Evolutionary conservation across 2,797 vertebrate species (phyloP).

Genomic region (Lagodon rhomboides): DNA sequence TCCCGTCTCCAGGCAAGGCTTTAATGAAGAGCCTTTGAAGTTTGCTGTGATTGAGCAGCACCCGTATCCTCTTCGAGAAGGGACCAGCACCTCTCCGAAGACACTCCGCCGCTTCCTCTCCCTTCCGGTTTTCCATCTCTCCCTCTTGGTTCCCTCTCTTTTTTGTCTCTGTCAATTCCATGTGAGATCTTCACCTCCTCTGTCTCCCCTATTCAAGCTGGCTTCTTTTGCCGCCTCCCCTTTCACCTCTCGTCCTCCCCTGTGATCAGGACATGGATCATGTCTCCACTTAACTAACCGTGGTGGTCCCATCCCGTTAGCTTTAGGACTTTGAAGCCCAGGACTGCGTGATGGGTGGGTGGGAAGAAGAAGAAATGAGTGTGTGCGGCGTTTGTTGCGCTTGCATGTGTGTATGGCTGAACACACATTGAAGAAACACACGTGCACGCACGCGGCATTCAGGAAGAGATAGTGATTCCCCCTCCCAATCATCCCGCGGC

Average conservation of each 20-base stretch:
- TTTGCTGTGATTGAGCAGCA: slow-evolving; percentile 73
- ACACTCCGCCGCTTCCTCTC: slow-evolving; percentile 43
- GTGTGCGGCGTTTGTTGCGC: slow-evolving; percentile 4
- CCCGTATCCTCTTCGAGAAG: slow-evolving; percentile 70
- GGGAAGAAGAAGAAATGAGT: slow-evolving; percentile 14
- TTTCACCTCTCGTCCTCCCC: slow-evolving; percentile 37
- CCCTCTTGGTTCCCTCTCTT: slow-evolving; percentile 44
- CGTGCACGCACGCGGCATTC: slow-evolving; percentile 24
- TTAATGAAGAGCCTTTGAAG: slow-evolving; percentile 83
- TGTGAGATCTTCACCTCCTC: slow-evolving; percentile 44
- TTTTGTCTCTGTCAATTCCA: slow-evolving; percentile 57
- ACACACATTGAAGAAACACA: slow-evolving; percentile 32
- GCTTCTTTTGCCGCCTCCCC: slow-evolving; percentile 10
- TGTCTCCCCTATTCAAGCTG: not conserved
- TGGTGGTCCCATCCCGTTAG: slow-evolving; percentile 64
- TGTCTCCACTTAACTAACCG: slow-evolving; percentile 72
- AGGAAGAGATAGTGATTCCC: slow-evolving; percentile 51
- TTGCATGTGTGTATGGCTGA: slow-evolving; percentile 28
- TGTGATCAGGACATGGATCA: slow-evolving; percentile 78
- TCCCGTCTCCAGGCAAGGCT: slow-evolving; percentile 70
- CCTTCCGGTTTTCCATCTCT: slow-evolving; percentile 25
- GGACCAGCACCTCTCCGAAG: slow-evolving; percentile 53
- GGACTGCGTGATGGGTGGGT: slow-evolving; percentile 20
- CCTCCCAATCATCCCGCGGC: slow-evolving; percentile 29
- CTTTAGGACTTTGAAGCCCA: slow-evolving; percentile 57